Evolutionary conservation across 2,113 vertebrate genomes (phyloP), one percentile per base, ranked within the genome.

Genomic region (Alosa alosa): DNA sequence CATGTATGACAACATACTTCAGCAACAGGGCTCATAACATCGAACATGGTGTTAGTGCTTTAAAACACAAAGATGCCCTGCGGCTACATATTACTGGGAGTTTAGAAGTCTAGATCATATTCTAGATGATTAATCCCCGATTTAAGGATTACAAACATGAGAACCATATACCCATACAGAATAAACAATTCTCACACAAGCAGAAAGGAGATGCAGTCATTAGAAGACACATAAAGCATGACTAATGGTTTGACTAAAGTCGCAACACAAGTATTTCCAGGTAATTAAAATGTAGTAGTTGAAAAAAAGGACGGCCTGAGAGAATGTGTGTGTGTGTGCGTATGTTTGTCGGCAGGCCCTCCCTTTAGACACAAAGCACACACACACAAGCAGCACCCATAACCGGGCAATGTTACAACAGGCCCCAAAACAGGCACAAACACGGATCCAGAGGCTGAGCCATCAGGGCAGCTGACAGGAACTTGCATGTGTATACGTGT

Each of bases 111-210:
- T n/a, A n/a, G n/a, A 31, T 72, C 64, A 11, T 72, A 11, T 72
- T 72, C 11, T 31, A 72, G 64, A 36, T 36, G 64, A 11, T 72
- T 72, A 72, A 72, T 72, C 64, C 64, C 64, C 31, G 1, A 72
- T 72, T 72, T 72, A 25, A 72, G 64, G 64, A 72, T 72, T 72
- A 72, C 64, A 36, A 72, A 72, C 64, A 72, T 25, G 36, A 36
- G 9, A 72, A 72, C 25, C 25, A 72, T 36, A 36, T 31, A 72
- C 64, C 31, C 64, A 36, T 36, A 64, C 18, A 64, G 22, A 4
- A 10, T 72, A 36, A 68, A 25, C 60, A 64, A 72, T 36, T 72
- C 64, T 72, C 64, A 72, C 64, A 25, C n/a, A 25, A 25, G 7
- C 8, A 25, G 13, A 72, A 9, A 36, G 64, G 10, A 72, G 5